Conservation (phyloP, 2,113 vertebrate species). For the Leucoraja erinaceus region DNA sequence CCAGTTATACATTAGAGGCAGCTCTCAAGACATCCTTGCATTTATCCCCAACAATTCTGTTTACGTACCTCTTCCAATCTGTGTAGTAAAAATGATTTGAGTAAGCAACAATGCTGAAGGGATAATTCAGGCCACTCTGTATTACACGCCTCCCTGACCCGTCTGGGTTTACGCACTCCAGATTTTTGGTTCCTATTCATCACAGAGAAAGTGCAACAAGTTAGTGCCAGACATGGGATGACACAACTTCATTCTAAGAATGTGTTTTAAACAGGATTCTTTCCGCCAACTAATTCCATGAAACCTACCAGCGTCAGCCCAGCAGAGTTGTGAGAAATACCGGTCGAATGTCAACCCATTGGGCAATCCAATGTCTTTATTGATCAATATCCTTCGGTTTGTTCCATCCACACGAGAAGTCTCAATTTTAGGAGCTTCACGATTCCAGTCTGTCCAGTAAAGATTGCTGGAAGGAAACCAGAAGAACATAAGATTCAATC, state of each 20-base stretch:
- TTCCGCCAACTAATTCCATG: neutral
- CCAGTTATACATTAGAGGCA: neutral
- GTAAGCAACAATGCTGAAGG: conserved; percentile 82
- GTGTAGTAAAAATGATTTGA: conserved; percentile 89
- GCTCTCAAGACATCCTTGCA: neutral
- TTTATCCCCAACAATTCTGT: neutral
- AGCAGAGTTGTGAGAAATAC: conserved; percentile 74
- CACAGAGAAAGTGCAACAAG: neutral
- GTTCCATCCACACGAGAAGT: conserved; percentile 70
- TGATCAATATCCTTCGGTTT: conserved; percentile 77
- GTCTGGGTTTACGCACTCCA: conserved; percentile 75
- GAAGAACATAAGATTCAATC: neutral
- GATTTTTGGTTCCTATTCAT: conserved; percentile 77
- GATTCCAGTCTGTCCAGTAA: conserved; percentile 97
- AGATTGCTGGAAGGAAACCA: conserved; percentile 64
- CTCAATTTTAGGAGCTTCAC: conserved; percentile 94
- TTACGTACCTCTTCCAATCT: conserved; percentile 84
- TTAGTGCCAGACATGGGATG: neutral
- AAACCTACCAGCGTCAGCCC: conserved; percentile 86
- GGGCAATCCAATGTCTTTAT: conserved; percentile 78
- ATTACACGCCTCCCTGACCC: conserved; percentile 70
- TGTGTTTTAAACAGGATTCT: neutral
- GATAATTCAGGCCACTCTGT: conserved; percentile 80
- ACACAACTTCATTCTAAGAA: neutral
- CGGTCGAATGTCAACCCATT: conserved; percentile 83